Evolutionary conservation across 2,888 invertebrate species (phyloP), one percentile per base, ranked within the genome.

Genomic region (Metallyticus violacea): DNA sequence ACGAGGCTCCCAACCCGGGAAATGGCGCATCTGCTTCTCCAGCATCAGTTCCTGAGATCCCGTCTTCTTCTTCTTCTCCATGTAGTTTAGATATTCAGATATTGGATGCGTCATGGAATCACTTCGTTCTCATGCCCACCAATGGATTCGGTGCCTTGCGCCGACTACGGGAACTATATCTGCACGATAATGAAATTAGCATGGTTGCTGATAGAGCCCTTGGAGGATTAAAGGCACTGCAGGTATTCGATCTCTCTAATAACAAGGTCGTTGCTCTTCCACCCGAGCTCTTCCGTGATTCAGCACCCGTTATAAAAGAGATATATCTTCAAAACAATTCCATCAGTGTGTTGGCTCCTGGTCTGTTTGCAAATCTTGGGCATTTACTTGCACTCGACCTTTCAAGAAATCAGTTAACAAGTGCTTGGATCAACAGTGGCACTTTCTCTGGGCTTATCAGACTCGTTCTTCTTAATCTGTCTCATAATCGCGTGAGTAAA

Each of bases 291-390:
- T 97, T 98, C 91, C 94, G 94, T 91, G 97, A 97, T 92, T 94
- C 95, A 90, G 93, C 95, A 85, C 95, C 95, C 88, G 95, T 95
- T 88, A 95, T 98, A 90, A 97, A 96, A 92, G 97, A 98, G 92
- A 95, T 98, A 90, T 96, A 97, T 92, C 93, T 98, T 91, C 97
- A 97, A 92, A 98, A 98, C 92, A 98, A 98, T 93, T 97, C 97
- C 27, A 96, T 98, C 90, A 96, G 96, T 91, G 96, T 96, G 80
- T 93, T 98, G 89, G 96, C 97, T 89, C 96, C 97, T 0, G 96
- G 96, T 89, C 93, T 98, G 86, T 97, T 98, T 91, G 94, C 96
- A n/a, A 96, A 97, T 91, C 93, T 98, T 89, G 96, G 96, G 90
- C 97, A 96, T 90, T 93, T 98, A 89, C 94, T 96, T 89, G 95